phyloP scores from a whole-genome alignment of 1,140 invertebrate genomes.

The Saccostrea glomerata region DNA sequence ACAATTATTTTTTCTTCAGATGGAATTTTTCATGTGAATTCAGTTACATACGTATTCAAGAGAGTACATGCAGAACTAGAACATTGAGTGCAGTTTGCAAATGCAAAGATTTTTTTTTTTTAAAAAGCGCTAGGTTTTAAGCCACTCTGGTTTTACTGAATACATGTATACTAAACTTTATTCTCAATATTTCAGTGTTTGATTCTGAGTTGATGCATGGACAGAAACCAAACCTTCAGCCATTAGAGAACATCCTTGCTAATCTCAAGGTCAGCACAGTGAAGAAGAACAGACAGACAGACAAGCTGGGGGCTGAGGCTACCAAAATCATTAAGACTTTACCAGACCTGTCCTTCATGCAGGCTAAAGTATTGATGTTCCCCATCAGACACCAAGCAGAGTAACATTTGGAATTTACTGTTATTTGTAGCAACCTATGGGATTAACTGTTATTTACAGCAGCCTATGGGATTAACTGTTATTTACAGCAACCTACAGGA shows the following conservation, averaged over 20 bases:
- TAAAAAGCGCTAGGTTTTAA: too few species aligned
- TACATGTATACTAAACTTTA: neutral
- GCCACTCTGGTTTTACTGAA: neutral
- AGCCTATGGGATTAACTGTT: neutral
- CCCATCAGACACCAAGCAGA: constrained; percentile 63
- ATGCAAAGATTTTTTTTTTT: neutral
- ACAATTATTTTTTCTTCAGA: too few species aligned
- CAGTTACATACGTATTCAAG: neutral
- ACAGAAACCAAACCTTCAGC: constrained; percentile 67
- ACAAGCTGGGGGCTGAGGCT: constrained; percentile 68
- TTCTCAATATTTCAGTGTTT: constrained; percentile 66
- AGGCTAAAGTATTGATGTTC: constrained; percentile 76
- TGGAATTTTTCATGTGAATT: neutral
- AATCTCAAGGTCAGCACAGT: constrained; percentile 68
- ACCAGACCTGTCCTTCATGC: constrained; percentile 75
- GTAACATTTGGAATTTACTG: neutral
- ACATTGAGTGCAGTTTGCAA: neutral
- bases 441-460: neutral
- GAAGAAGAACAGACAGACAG: constrained; percentile 59
- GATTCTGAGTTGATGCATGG: constrained; percentile 69
- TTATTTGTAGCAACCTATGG: neutral
- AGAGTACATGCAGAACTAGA: neutral
- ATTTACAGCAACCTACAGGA: neutral
- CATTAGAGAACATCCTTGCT: constrained; percentile 74
- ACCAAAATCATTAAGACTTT: constrained; percentile 66